phyloP scores from a whole-genome alignment of 30 jellyfish, hydroid and myxozoan species.

The Aurelia sp. region DNA sequence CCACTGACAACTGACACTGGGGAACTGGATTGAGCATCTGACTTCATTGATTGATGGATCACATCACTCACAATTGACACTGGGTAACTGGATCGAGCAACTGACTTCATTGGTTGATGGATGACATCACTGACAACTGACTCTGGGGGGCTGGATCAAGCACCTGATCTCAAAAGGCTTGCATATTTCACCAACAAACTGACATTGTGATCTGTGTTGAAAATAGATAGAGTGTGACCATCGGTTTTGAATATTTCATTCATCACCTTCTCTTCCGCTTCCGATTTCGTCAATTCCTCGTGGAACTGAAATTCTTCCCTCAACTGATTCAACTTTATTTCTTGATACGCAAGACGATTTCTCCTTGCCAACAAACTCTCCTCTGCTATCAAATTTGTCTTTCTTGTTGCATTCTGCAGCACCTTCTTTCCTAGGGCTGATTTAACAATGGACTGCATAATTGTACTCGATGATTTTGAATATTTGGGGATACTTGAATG shows the following conservation, averaged over 20 bases:
- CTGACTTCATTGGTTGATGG: slow-evolving; percentile 53
- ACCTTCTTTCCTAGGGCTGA: too few species aligned
- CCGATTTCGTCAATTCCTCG: too few species aligned
- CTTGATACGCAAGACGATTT: too few species aligned
- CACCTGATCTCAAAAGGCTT: slow-evolving; percentile 11
- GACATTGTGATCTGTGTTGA: slow-evolving; percentile 39
- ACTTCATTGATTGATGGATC: too few species aligned
- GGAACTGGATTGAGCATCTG: too few species aligned
- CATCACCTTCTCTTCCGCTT: slow-evolving; percentile 56
- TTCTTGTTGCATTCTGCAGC: slow-evolving; percentile 46
- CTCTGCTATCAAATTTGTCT: slow-evolving; percentile 37
- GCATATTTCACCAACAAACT: slow-evolving; percentile 30
- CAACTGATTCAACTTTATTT: too few species aligned
- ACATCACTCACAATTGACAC: too few species aligned
- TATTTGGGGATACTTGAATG: too few species aligned
- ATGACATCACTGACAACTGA: slow-evolving; percentile 47
- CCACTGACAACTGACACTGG: too few species aligned
- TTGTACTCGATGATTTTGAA: slow-evolving; percentile 4
- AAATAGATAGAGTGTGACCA: slow-evolving; percentile 23
- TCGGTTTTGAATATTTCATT: slow-evolving; percentile 42
- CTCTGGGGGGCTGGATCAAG: slow-evolving; percentile 32
- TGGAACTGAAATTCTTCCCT: too few species aligned
- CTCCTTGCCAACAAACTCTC: slow-evolving; percentile 24
- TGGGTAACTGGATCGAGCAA: too few species aligned
- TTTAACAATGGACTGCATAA: slow-evolving; percentile 20